These are phyloP conservation scores for Nerophis ophidion DNA, from an alignment of 2,113 vertebrate species.

Conservation along the genomic window DNA sequence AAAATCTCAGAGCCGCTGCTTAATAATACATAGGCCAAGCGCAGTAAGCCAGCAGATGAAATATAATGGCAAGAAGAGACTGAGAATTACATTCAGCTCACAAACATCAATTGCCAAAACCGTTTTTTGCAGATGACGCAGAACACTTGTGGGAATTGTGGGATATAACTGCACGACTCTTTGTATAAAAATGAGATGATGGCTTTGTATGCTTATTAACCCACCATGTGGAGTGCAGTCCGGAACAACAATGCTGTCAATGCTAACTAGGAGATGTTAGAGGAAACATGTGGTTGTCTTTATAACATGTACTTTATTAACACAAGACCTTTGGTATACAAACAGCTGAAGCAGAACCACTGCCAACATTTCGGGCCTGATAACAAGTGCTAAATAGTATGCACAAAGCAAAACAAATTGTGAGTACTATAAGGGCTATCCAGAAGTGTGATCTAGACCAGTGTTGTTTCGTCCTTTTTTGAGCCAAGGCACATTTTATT, in stretches of 20 bases:
- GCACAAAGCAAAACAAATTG: too few relatives aligned
- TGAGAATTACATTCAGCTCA: slow-evolving; percentile 43
- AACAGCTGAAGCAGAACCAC: not conserved
- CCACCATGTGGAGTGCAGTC: slow-evolving; percentile 12
- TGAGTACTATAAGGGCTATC: too few relatives aligned
- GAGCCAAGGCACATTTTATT: too few relatives aligned
- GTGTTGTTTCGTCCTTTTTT: too few relatives aligned
- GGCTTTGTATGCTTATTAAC: slow-evolving; percentile 28
- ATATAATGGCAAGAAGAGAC: slow-evolving; percentile 36
- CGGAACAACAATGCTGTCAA: slow-evolving; percentile 25
- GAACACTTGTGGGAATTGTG: slow-evolving; percentile 29
- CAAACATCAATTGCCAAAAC: slow-evolving; percentile 48
- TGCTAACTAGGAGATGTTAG: slow-evolving; percentile 26
- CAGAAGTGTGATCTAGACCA: too few relatives aligned
- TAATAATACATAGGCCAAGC: slow-evolving; percentile 62
- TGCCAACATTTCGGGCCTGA: too few relatives aligned
- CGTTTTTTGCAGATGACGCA: slow-evolving; percentile 52
- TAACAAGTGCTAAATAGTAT: too few relatives aligned
- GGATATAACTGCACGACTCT: slow-evolving; percentile 13
- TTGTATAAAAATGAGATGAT: slow-evolving; percentile 39
- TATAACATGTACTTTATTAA: not conserved
- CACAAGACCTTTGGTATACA: slow-evolving; percentile 8
- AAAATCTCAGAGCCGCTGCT: slow-evolving; percentile 55
- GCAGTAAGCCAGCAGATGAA: slow-evolving; percentile 45
- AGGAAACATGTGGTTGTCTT: slow-evolving; percentile 23